A percentile compares a stretch with the other conserved stretches of the same genome.
phyloP scores from a whole-genome alignment of 2,113 vertebrate species.

The Sardina pilchardus region DNA sequence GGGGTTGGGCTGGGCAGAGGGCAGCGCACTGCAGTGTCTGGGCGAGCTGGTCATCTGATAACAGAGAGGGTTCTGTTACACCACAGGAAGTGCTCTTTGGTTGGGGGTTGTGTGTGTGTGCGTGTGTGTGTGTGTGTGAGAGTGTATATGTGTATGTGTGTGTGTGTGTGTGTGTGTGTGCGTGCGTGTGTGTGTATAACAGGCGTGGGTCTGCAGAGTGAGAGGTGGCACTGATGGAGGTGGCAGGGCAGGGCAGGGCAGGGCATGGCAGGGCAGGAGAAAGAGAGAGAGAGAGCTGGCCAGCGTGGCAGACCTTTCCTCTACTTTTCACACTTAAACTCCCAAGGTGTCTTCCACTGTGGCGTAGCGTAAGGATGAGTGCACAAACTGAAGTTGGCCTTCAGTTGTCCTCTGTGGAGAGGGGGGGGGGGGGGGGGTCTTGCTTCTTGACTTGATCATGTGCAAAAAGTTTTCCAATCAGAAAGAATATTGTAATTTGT shows the following conservation, averaged over 20 bases:
- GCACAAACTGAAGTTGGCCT: background rate
- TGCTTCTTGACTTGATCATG: background rate
- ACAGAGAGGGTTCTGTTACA: slow-evolving; percentile 82
- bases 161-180: background rate
- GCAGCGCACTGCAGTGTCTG: slow-evolving; percentile 56
- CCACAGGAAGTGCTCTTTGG: slow-evolving; percentile 68
- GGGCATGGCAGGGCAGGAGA: background rate
- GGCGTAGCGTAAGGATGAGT: background rate
- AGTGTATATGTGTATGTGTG: background rate
- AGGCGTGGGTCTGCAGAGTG: background rate
- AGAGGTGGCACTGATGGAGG: background rate
- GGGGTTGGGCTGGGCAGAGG: slow-evolving; percentile 29
- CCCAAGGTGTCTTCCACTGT: background rate
- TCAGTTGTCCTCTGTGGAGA: background rate
- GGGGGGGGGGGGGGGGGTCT: background rate
- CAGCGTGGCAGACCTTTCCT: background rate
- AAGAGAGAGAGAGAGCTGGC: background rate
- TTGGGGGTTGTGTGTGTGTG: slow-evolving; percentile 2
- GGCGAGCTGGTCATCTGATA: slow-evolving; percentile 80
- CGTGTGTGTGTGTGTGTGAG: background rate
- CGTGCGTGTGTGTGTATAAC: background rate
- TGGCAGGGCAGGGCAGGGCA: background rate
- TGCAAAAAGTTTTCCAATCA: background rate
- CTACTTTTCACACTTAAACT: background rate
- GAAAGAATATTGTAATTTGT: background rate